These are phyloP conservation scores for Pandion haliaetus DNA, from an alignment of 2,113 vertebrate genomes.

Conservation along the genomic window DNA sequence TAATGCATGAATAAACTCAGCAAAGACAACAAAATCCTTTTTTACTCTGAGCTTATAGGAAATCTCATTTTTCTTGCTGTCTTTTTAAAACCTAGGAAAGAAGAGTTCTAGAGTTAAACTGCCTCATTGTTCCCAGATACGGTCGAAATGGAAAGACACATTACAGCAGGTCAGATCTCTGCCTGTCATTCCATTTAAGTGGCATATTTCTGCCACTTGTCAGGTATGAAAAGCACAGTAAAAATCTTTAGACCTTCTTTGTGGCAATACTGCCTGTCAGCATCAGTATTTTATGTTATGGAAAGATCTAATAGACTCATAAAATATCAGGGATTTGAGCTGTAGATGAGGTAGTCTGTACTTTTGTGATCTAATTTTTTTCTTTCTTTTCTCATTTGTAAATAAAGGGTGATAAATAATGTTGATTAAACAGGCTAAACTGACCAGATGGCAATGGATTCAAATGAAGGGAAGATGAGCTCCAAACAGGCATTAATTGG, in stretches of 20 bases:
- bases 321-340: background rate
- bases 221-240: conserved; percentile 41
- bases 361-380: background rate
- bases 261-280: conserved; percentile 13
- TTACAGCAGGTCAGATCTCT: conserved; percentile 42
- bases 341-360: background rate
- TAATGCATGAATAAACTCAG: background rate
- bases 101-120: background rate
- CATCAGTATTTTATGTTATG: conserved; percentile 6
- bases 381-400: background rate
- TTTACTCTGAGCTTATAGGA: background rate
- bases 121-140: background rate
- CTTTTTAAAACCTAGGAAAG: background rate
- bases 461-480: background rate
- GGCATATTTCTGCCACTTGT: conserved; percentile 52
- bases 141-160: conserved; percentile 20
- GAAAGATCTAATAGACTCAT: background rate
- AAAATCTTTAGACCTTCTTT: conserved; percentile 28
- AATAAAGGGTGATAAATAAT: background rate
- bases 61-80: background rate
- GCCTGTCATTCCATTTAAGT: conserved; percentile 46
- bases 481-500: background rate
- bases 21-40: background rate
- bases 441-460: background rate
- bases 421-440: background rate